These are phyloP conservation scores for Nesometra sesokonis DNA, from an alignment of 35 echinoderm and acorn worm species.

Conservation along the genomic window DNA sequence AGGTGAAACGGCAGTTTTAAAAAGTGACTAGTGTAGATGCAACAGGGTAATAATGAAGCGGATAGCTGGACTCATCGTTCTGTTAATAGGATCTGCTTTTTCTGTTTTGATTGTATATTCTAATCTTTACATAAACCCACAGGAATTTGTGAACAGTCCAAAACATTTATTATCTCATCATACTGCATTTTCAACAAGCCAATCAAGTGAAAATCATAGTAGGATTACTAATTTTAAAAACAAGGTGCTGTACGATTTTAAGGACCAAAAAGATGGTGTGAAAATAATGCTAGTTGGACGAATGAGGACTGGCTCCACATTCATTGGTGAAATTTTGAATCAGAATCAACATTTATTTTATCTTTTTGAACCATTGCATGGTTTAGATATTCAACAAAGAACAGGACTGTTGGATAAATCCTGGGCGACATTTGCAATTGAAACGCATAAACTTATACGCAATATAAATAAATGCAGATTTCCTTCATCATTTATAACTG, in stretches of 20 bases:
- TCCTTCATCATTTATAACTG: neutral
- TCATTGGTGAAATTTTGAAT: slow-evolving; percentile 90
- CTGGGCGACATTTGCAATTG: neutral
- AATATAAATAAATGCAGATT: neutral
- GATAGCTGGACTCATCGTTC: neutral
- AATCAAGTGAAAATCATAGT: neutral
- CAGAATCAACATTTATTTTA: slow-evolving; percentile 74
- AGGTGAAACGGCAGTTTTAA: too few relatives aligned
- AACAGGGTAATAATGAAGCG: too few relatives aligned
- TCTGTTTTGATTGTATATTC: neutral
- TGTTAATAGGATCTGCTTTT: neutral
- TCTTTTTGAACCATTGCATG: slow-evolving; percentile 83
- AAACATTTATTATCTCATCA: neutral
- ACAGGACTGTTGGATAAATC: neutral
- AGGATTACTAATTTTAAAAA: neutral
- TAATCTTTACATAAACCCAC: neutral
- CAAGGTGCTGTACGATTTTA: neutral
- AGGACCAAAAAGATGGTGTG: neutral
- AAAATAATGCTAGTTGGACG: slow-evolving; percentile 42
- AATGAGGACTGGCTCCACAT: slow-evolving; percentile 85
- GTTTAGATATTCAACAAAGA: slow-evolving; percentile 8
- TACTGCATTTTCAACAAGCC: neutral
- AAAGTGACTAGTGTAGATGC: too few relatives aligned
- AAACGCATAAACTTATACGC: neutral
- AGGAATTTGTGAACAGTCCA: neutral